Conservation (phyloP, 2,888 invertebrate species). For the Deilephila porcellus region DNA sequence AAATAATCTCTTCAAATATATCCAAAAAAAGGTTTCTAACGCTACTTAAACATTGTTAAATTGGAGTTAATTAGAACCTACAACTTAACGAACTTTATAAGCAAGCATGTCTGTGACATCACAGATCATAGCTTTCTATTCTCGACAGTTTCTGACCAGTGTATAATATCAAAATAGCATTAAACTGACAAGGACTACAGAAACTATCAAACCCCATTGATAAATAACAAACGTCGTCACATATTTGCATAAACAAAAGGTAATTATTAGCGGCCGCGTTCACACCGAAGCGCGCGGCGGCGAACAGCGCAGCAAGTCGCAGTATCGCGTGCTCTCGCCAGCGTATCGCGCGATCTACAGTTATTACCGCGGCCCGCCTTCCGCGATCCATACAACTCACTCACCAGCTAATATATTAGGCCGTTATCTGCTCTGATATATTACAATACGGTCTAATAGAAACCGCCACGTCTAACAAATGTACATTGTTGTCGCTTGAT, state of each 20-base stretch:
- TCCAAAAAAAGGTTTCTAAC: too few relatives aligned
- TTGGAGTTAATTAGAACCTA: too few relatives aligned
- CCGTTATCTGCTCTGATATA: slow-evolving; percentile 32
- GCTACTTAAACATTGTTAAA: too few relatives aligned
- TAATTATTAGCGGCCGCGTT: not conserved
- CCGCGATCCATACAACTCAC: slow-evolving; percentile 53
- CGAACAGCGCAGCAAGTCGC: not conserved
- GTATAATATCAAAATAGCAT: too few relatives aligned
- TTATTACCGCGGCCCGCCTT: slow-evolving; percentile 50
- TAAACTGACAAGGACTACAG: not conserved
- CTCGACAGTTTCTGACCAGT: too few relatives aligned
- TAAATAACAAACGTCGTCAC: not conserved
- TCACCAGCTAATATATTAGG: slow-evolving; percentile 42
- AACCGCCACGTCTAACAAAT: slow-evolving; percentile 20
- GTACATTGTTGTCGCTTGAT: slow-evolving; percentile 10
- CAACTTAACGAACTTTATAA: too few relatives aligned
- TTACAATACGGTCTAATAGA: slow-evolving; percentile 24
- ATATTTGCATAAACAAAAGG: not conserved
- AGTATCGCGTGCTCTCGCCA: slow-evolving; percentile 45
- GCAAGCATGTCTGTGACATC: too few relatives aligned
- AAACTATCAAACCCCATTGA: not conserved
- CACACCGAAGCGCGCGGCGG: slow-evolving; percentile 4
- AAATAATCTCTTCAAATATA: too few relatives aligned
- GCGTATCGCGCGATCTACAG: slow-evolving; percentile 50
- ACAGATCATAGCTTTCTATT: too few relatives aligned